phyloP scores from a whole-genome alignment of 2,113 vertebrate genomes.

The Piprites chloris region DNA sequence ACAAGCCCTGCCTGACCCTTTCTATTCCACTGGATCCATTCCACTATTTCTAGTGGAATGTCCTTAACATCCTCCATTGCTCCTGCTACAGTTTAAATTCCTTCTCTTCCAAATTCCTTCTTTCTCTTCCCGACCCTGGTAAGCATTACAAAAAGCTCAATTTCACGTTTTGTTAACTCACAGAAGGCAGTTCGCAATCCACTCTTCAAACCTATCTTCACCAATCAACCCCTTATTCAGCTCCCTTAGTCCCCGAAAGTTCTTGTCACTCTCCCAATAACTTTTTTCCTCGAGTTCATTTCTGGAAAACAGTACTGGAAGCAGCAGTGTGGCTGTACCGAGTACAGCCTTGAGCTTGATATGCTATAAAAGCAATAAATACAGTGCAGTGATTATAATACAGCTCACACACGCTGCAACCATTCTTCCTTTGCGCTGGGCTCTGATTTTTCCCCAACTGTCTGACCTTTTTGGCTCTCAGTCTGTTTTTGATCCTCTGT shows the following conservation, averaged over 20 bases:
- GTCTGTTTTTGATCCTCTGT: background rate
- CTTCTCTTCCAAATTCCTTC: background rate
- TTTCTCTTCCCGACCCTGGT: background rate
- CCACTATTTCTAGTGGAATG: accelerated
- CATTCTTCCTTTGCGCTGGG: accelerated
- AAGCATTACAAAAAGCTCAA: background rate
- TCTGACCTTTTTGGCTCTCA: background rate
- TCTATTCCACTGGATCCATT: no score
- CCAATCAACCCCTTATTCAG: background rate
- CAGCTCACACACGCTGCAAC: background rate
- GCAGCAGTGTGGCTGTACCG: background rate
- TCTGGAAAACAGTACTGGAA: background rate
- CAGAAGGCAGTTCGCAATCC: background rate
- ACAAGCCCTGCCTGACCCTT: background rate
- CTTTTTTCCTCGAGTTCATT: background rate
- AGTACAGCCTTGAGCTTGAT: background rate
- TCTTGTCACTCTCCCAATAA: background rate
- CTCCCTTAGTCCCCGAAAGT: background rate
- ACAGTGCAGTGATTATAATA: background rate
- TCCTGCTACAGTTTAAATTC: background rate
- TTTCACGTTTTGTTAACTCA: background rate
- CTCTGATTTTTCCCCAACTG: background rate
- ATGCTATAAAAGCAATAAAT: background rate
- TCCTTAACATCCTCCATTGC: background rate
- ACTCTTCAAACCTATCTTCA: background rate